These are phyloP conservation scores for Heterohyrax brucei DNA, from an alignment of 2,797 vertebrate genomes.

Conservation along the genomic window DNA sequence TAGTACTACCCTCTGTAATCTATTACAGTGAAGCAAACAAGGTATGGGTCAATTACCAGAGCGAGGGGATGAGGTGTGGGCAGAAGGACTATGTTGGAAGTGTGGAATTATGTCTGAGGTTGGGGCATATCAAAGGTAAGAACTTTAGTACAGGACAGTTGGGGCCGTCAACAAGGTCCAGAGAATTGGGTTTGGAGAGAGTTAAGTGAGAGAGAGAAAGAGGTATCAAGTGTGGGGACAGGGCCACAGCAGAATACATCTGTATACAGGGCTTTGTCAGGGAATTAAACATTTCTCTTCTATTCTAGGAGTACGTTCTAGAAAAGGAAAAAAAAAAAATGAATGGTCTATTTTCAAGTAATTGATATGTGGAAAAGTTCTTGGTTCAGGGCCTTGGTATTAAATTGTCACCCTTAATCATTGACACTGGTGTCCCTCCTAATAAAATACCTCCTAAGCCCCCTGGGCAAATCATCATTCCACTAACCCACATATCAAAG, in stretches of 20 bases:
- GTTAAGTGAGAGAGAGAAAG: background rate
- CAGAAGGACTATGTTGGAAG: background rate
- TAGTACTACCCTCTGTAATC: background rate
- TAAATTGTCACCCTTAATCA: background rate
- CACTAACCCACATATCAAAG: background rate
- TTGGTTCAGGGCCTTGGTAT: background rate
- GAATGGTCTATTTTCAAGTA: background rate
- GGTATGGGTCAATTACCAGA: background rate
- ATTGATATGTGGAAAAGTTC: background rate
- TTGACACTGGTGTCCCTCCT: background rate
- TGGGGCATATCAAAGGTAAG: background rate
- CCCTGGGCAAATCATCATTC: background rate
- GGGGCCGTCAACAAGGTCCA: background rate
- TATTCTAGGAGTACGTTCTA: background rate
- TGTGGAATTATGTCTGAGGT: background rate
- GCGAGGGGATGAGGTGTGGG: background rate
- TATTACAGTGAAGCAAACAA: background rate
- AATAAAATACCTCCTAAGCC: background rate
- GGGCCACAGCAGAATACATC: background rate
- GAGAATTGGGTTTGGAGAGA: background rate
- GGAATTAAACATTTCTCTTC: background rate
- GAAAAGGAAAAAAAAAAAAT: background rate
- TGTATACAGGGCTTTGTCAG: background rate
- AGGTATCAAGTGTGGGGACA: background rate
- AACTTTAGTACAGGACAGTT: background rate